A percentile compares a stretch with the other conserved stretches of the same genome.
These are phyloP conservation scores for Gnathonemus longibarbis DNA, from an alignment of 2,113 vertebrate genomes.

Conservation along the genomic window DNA sequence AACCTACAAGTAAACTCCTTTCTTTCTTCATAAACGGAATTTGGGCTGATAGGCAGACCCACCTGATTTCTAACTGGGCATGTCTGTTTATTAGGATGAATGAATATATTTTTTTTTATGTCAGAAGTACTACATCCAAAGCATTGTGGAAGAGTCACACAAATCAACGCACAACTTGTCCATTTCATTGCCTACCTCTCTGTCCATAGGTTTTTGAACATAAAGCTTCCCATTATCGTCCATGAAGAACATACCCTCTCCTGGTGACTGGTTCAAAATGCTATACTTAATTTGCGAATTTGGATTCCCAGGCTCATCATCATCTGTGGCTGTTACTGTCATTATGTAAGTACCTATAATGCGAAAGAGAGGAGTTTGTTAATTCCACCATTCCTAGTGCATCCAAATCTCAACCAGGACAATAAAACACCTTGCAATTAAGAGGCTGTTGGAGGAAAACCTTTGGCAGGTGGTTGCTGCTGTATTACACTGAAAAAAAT, in stretches of 20 bases:
- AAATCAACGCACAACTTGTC: not conserved
- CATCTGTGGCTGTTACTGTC: slow-evolving; percentile 71
- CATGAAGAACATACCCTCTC: slow-evolving; percentile 67
- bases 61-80: not conserved
- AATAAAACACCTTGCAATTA: not conserved
- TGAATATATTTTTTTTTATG: not conserved
- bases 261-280: slow-evolving; percentile 69
- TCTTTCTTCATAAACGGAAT: not conserved
- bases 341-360: slow-evolving; percentile 67
- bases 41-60: not conserved
- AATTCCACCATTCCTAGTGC: not conserved
- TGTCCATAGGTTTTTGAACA: slow-evolving; percentile 65
- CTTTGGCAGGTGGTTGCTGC: not conserved
- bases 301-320: slow-evolving; percentile 66
- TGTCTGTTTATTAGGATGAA: not conserved
- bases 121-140: not conserved
- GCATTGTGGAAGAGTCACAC: not conserved
- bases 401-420: not conserved
- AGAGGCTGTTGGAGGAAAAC: not conserved
- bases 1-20: not conserved
- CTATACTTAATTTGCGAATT: slow-evolving; percentile 79
- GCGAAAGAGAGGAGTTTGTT: not conserved
- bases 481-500: not conserved
- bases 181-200: slow-evolving; percentile 75
- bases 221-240: slow-evolving; percentile 59